A percentile compares a stretch with the other conserved stretches of the same genome.
Conservation (phyloP, 1,140 invertebrate genomes). For the Doryteuthis pealeii region DNA sequence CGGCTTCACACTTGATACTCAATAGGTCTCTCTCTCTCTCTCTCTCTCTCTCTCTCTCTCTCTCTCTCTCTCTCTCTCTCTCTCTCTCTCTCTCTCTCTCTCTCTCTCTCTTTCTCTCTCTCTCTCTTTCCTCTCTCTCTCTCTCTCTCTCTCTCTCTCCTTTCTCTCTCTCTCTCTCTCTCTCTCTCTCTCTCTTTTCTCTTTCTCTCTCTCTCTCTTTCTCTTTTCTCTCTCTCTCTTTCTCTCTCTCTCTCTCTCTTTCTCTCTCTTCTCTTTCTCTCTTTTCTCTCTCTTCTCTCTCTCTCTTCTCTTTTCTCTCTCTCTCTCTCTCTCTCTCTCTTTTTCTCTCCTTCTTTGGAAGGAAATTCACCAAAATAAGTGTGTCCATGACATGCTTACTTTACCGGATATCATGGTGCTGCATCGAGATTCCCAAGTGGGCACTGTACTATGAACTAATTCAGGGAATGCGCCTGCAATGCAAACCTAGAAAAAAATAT, state of each 20-base stretch:
- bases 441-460: too few species aligned
- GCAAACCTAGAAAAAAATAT: too few species aligned
- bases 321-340: not conserved
- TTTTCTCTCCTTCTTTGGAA: not conserved
- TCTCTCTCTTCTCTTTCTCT: not conserved
- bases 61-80: not conserved
- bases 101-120: not conserved
- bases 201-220: not conserved
- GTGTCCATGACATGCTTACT: too few species aligned
- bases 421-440: too few species aligned
- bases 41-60: not conserved
- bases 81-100: slow-evolving; percentile 1
- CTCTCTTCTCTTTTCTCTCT: not conserved
- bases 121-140: not conserved
- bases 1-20: too few species aligned
- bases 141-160: not conserved
- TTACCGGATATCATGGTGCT: too few species aligned
- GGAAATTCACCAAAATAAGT: too few species aligned
- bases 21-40: not conserved
- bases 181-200: not conserved
- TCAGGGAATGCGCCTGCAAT: too few species aligned
- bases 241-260: not conserved
- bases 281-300: not conserved
- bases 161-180: not conserved
- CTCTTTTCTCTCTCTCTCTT: not conserved